Evolutionary conservation across 2,113 vertebrate species (phyloP), one percentile per base, ranked within the genome.

Genomic region (Dipodomys stephensi): DNA sequence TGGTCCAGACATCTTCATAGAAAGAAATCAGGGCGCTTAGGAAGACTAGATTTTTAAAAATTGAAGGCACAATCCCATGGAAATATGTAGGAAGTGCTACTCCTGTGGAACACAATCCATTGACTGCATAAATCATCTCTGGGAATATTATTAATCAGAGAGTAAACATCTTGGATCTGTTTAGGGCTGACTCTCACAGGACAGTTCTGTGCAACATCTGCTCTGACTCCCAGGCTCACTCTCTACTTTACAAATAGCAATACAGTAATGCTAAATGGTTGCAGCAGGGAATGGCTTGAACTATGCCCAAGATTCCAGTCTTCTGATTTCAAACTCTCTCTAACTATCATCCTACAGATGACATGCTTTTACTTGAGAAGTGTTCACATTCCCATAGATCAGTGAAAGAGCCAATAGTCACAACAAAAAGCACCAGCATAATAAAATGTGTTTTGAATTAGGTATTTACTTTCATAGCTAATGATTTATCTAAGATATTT

Each of bases 391-490:
- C n/a, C 32, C 19, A 13, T 6, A 76, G 19, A 30, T 83, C 68
- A 84, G 62, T 60, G 76, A 44, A 35, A 83, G 85, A 89, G 78
- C 8, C 11, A 64, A 74, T 2, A 46, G 49, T 80, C 67, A 35
- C 23, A 13, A 68, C 5, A 64, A 81, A 78, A 87, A 64, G 64
- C 53, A 39, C n/a, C 67, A 71, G 27, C 19, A 49, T 22, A 62
- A 30, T 25, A 90, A 76, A 88, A 77, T n/a, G 8, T 11, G 25
- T 25, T 20, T 22, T 64, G 62, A 57, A 22, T 92, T 57, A 49
- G 25, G 4, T 69, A 53, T 83, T 92, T 87, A 64, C 86, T 94
- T 83, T 64, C 60, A 83, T 11, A 16, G 87, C 67, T 71, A 62
- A 87, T 76, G 89, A 71, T 39, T 60, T 32, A 10, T 77, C 67